Conservation (phyloP, 1,140 invertebrate genomes). For the Cyclina sinensis region DNA sequence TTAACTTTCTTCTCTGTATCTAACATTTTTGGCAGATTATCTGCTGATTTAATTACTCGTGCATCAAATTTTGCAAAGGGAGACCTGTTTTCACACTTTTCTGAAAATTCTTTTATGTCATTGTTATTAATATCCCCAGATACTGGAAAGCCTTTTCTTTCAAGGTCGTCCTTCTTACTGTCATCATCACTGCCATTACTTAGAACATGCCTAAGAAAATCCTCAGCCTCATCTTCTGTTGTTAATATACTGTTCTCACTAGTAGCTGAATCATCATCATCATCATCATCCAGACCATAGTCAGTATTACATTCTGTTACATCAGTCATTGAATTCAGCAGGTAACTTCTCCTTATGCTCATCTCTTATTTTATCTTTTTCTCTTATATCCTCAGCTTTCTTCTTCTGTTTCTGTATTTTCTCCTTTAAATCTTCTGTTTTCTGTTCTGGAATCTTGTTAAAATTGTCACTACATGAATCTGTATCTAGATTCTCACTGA, state of each 20-base stretch:
- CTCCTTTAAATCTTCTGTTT: neutral
- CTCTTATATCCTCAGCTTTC: no score
- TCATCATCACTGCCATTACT: neutral
- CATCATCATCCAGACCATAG: neutral
- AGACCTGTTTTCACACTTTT: neutral
- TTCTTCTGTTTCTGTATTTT: no score
- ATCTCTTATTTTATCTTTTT: no score
- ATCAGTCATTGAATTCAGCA: no score
- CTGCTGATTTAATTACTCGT: no score
- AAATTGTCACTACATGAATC: neutral
- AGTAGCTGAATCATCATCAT: neutral
- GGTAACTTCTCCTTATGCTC: no score
- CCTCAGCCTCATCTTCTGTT: slow-evolving; percentile 16
- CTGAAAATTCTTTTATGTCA: neutral
- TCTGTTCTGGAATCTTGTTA: neutral
- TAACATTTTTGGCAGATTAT: neutral
- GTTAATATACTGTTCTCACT: neutral
- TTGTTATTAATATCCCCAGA: neutral
- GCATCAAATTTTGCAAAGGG: no score
- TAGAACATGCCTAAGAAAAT: slow-evolving; percentile 30
- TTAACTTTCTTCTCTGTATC: neutral
- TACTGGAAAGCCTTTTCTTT: neutral
- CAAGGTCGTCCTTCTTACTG: neutral
- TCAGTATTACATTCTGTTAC: neutral
- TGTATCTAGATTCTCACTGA: neutral